Evolutionary conservation across 2,797 vertebrate genomes (phyloP).

Genomic region (Columba guinea): DNA sequence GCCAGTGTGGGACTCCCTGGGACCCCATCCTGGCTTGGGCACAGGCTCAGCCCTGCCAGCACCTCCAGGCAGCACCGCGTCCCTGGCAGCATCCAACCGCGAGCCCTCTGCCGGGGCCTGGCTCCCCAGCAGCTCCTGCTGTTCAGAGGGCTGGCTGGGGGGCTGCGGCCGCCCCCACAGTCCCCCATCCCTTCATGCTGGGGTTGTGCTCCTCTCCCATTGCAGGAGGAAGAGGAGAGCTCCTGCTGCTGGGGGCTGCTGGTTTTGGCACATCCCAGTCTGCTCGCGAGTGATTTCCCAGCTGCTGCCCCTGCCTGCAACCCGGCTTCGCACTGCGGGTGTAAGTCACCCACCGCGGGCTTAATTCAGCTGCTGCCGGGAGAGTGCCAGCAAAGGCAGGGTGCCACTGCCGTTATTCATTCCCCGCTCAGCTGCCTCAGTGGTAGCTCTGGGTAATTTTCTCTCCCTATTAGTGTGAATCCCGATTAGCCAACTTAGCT

Average conservation of each 20-base stretch:
- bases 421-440: neutral
- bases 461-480: neutral
- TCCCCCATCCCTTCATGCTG: accelerated
- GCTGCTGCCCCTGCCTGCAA: neutral
- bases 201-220: neutral
- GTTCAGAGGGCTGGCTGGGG: accelerated
- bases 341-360: neutral
- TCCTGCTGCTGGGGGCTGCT: neutral
- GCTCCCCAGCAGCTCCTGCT: accelerated
- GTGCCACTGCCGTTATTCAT: neutral
- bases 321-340: neutral
- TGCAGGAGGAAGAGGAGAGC: neutral
- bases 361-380: neutral
- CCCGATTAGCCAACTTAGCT: neutral
- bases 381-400: neutral
- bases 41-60: accelerated
- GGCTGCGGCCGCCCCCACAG: neutral
- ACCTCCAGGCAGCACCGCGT: accelerated
- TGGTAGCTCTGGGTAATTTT: neutral
- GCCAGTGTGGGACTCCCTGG: accelerated
- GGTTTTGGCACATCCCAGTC: neutral
- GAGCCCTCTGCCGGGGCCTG: accelerated
- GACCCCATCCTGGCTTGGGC: neutral
- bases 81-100: neutral
- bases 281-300: neutral